Evolutionary conservation across 2,888 invertebrate genomes (phyloP).

Genomic region (Synanthedon tipuliformis): DNA sequence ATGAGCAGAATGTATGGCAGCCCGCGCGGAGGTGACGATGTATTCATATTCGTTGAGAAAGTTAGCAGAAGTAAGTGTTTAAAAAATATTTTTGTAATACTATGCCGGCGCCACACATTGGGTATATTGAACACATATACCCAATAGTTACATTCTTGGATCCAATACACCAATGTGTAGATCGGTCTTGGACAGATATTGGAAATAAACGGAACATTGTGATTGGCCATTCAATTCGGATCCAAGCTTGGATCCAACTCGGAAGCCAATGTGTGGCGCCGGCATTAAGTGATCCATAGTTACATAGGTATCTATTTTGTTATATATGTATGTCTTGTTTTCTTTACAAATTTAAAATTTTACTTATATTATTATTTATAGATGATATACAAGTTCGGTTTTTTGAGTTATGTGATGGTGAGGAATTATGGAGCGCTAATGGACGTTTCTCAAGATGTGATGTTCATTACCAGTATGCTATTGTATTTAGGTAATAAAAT

Average conservation of each 20-base stretch:
- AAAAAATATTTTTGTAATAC: background rate
- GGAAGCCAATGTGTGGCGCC: too few species aligned
- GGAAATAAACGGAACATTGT: too few species aligned
- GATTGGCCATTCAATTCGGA: too few species aligned
- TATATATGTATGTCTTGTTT: background rate
- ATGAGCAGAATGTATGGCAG: constrained; percentile 77
- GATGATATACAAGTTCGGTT: constrained; percentile 89
- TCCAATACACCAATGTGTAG: too few species aligned
- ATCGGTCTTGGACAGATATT: too few species aligned
- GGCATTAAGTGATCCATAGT: background rate
- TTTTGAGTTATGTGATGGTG: constrained; percentile 76
- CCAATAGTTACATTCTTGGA: too few species aligned
- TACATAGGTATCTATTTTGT: background rate
- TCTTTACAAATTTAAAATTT: background rate
- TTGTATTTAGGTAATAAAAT: constrained; percentile 74
- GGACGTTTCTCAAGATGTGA: constrained; percentile 84
- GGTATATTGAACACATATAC: too few species aligned
- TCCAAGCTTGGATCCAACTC: too few species aligned
- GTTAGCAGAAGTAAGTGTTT: constrained; percentile 85
- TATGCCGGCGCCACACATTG: too few species aligned
- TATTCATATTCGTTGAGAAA: constrained; percentile 86
- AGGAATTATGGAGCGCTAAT: constrained; percentile 76
- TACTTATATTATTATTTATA: constrained; percentile 33
- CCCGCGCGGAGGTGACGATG: constrained; percentile 81
- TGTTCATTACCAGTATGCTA: constrained; percentile 92